phyloP scores from a whole-genome alignment of 2,797 vertebrate species.

The Microchirus variegatus region DNA sequence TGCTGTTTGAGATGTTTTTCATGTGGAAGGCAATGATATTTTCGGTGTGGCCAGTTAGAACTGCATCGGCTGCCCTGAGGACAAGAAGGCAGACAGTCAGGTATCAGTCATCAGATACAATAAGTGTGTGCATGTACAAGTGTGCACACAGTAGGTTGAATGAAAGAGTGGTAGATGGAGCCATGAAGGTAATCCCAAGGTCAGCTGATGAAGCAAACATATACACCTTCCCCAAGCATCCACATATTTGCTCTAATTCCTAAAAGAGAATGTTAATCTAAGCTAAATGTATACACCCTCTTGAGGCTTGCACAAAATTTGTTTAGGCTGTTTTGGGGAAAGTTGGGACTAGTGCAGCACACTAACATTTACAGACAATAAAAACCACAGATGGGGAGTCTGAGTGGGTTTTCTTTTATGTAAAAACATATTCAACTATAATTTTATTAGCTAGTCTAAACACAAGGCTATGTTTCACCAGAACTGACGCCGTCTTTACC shows the following conservation, averaged over 20 bases:
- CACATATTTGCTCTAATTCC: conserved; percentile 57
- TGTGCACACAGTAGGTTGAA: conserved; percentile 16
- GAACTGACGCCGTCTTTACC: too few relatives aligned
- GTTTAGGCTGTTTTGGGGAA: conserved; percentile 40
- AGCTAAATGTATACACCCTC: conserved; percentile 33
- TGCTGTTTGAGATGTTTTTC: conserved; percentile 98
- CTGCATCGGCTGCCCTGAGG: conserved; percentile 96
- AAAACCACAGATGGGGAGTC: conserved; percentile 22
- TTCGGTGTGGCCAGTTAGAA: conserved; percentile 96
- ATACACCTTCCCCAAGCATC: conserved; percentile 37
- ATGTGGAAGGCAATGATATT: conserved; percentile 98
- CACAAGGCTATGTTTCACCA: conserved; percentile 1
- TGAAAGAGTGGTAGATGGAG: conserved; percentile 42
- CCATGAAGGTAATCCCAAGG: conserved; percentile 66
- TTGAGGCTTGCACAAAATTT: conserved; percentile 28
- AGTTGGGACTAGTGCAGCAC: conserved; percentile 25
- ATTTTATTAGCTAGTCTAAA: conserved; percentile 36
- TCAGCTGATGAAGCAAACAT: conserved; percentile 53
- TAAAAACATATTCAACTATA: conserved; percentile 10
- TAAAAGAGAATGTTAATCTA: conserved; percentile 50
- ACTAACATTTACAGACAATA: conserved; percentile 53
- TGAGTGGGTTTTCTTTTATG: conserved; percentile 22
- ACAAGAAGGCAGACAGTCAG: conserved; percentile 64
- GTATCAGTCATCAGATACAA: conserved; percentile 65
- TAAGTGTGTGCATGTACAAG: conserved; percentile 11